Base-by-base conservation (phyloP, 2,888 invertebrate genomes). In the Noctuana brunneofusca region DNA sequence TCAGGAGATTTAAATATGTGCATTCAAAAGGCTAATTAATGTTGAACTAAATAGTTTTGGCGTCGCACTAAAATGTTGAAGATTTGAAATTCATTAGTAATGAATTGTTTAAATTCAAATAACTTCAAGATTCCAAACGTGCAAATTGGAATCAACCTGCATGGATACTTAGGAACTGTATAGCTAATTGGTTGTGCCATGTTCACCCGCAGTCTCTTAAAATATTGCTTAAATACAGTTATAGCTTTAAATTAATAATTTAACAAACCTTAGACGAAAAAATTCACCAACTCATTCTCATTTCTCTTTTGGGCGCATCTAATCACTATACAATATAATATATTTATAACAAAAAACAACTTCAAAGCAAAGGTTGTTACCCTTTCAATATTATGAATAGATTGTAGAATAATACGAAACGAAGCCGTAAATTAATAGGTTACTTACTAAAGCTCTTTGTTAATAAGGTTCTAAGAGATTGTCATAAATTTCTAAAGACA, bases 401-500 rank as follows among this genome's bases (percentile, higher is more conserved):
- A 50, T 53, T 24, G 27, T n/a, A 27, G 43, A 43, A 60, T 54
- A 60, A 60, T 54, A 60, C 16, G n/a, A 59, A 52, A 35, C 43
- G 53, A 46, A 35, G 46, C 20, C 53, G 20, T 54, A 60, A 60
- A 54, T 54, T 53, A 60, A 60, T 48, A 54, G 60, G 60, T 48
- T 48, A 54, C 27, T 60, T 32, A 46, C 60, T 48, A 54, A 60
- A 24, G 60, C 35, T 35, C 53, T 27, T 55, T 74, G 75, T 81
- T 84, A 84, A 81, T 83, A 84, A 81, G 77, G 73, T 75, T 72
- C 75, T 77, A 68, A 76, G 71, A 76, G 71, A 73, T 70, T 71
- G 71, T 70, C 74, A 72, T 87, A 88, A 88, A 87, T 88, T 86
- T 78, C 66, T 76, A 76, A 78, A 83, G 85, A 86, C 86, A 86